Evolutionary conservation across 2,888 invertebrate species (phyloP).

Genomic region (Ophion ellenae): DNA sequence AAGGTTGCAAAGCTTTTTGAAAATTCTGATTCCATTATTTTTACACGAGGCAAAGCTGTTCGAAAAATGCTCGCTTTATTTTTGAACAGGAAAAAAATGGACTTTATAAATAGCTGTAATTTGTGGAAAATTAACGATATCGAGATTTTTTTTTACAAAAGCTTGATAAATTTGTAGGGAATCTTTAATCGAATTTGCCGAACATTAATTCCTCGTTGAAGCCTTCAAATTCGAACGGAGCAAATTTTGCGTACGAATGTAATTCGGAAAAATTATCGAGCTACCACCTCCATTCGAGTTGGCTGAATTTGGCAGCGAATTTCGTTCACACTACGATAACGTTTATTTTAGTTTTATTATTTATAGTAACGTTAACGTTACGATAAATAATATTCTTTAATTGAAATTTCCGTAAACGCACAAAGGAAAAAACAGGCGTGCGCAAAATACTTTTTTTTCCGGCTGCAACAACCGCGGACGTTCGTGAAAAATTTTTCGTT

Average conservation of each 20-base stretch:
- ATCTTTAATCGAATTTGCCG: neutral
- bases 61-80: too few species aligned
- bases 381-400: neutral
- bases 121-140: too few species aligned
- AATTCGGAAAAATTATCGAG: neutral
- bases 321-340: neutral
- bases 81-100: too few species aligned
- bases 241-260: neutral
- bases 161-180: too few species aligned
- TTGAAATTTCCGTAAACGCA: neutral
- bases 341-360: too few species aligned
- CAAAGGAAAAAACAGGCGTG: neutral
- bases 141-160: too few species aligned
- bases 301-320: neutral
- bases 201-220: neutral
- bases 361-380: neutral
- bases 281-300: neutral
- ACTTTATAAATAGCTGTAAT: too few species aligned
- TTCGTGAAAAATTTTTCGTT: slow-evolving; percentile 7
- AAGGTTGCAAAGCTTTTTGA: too few species aligned
- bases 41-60: too few species aligned
- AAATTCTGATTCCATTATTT: too few species aligned
- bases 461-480: neutral
- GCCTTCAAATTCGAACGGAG: neutral
- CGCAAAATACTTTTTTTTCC: neutral